These are phyloP conservation scores for Lateolabrax maculatus DNA, from an alignment of 2,797 vertebrate genomes.

Conservation along the genomic window DNA sequence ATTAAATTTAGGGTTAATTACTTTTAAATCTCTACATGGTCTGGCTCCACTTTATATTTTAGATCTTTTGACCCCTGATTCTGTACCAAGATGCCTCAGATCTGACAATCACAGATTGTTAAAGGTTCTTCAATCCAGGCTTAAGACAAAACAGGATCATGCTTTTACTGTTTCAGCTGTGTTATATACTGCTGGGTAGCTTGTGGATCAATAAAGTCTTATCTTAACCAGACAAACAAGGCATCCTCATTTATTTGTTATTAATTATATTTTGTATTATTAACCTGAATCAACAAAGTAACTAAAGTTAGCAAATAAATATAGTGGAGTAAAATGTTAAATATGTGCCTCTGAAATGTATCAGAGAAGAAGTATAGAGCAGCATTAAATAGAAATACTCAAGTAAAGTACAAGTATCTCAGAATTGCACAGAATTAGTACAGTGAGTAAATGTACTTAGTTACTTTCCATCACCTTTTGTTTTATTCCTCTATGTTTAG, in stretches of 20 bases:
- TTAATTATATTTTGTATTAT: not conserved
- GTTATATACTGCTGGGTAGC: not conserved
- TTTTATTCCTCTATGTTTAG: not conserved
- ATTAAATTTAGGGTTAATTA: not conserved
- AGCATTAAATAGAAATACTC: not conserved
- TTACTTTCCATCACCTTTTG: not conserved
- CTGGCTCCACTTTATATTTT: not conserved
- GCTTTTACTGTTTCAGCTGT: slow-evolving; percentile 12
- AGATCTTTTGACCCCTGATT: not conserved
- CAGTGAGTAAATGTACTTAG: not conserved
- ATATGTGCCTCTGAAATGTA: not conserved
- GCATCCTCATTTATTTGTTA: not conserved
- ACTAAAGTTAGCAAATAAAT: not conserved
- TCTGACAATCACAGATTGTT: not conserved
- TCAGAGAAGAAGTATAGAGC: not conserved
- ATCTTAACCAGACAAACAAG: not conserved
- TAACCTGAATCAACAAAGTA: not conserved
- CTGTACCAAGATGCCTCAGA: not conserved
- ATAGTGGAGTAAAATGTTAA: not conserved
- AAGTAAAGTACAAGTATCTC: not conserved
- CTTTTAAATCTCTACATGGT: not conserved
- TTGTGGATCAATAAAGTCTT: not conserved
- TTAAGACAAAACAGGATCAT: not conserved
- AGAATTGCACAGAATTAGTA: not conserved
- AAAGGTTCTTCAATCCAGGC: not conserved